Evolutionary conservation across 2,888 invertebrate genomes (phyloP), one percentile per base, ranked within the genome.

Genomic region (Volucella inflata): DNA sequence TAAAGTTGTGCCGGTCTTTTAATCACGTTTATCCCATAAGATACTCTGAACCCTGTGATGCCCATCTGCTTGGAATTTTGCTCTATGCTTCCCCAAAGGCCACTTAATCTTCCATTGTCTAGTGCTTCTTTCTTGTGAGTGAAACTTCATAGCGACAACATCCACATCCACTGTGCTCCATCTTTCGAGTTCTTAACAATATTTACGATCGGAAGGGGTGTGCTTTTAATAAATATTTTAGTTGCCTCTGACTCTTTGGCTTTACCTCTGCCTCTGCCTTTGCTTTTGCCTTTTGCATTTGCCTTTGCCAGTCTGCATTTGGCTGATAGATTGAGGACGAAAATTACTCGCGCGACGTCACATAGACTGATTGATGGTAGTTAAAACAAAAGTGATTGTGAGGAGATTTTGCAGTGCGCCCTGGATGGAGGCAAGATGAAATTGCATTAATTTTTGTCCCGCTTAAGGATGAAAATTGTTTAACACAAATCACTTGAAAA

Each of bases 61-160:
- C 75, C 75, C 80, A 80, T 74, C 79, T 80, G 80, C 79, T 44
- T 71, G 84, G 48, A 85, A 80, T 85, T 76, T 85, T 80, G 48
- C 53, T 85, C 71, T 79, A 85, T 85, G 80, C 70, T 80, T 76
- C 84, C 80, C 84, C 60, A 76, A 85, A 80, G 84, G 80, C 84
- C 84, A 85, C 84, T 85, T 85, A 80, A 85, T 85, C 84, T 85
- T 85, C 84, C 80, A 85, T 85, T 85, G 84, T 85, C 84, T 80
- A 71, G 76, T 21, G 55, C 48, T 64, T 57, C 30, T 55, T 17
- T 51, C 44, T 55, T 17, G 44, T 30, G 64, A 53, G 74, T 40
- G 79, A 60, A 50, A 70, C 38, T 84, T 70, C 44, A 65, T 70
- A 71, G 75, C 76, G 70, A 70, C 79, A 75, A 67, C 60, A 53